Conservation (phyloP, 2,888 invertebrate genomes). For the Synergus laeviventris region DNA sequence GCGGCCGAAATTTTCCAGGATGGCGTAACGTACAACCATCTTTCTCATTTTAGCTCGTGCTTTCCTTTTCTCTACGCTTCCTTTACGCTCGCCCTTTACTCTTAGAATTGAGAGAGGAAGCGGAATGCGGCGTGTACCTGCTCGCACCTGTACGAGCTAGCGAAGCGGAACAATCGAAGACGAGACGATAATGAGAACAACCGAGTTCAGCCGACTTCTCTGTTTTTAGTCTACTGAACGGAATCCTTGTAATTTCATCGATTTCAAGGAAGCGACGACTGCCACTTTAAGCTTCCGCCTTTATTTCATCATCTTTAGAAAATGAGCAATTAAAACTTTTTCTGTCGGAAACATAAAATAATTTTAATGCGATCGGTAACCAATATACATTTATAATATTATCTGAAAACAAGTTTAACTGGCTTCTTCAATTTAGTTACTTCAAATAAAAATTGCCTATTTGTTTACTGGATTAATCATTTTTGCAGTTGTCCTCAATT, state of each 20-base stretch:
- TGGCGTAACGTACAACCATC: constrained; percentile 3
- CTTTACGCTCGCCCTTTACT: constrained; percentile 35
- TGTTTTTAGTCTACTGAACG: constrained; percentile 36
- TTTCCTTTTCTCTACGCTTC: constrained; percentile 42
- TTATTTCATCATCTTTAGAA: constrained; percentile 16
- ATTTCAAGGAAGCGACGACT: constrained; percentile 24
- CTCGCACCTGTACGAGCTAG: constrained; percentile 58
- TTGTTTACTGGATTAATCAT: too few species aligned
- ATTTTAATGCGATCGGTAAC: too few species aligned
- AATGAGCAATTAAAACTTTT: constrained; percentile 13
- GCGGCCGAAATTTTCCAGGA: constrained; percentile 52
- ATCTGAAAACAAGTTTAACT: too few species aligned
- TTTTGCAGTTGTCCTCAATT: too few species aligned
- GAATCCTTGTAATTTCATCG: constrained; percentile 29
- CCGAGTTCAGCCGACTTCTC: constrained; percentile 32
- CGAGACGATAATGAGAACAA: constrained; percentile 63
- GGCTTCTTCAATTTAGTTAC: too few species aligned
- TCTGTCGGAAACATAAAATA: not conserved
- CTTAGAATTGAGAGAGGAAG: constrained; percentile 46
- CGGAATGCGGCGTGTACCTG: constrained; percentile 60
- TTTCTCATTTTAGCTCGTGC: constrained; percentile 22
- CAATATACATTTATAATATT: too few species aligned
- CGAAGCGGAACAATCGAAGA: constrained; percentile 65
- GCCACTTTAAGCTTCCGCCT: constrained; percentile 18
- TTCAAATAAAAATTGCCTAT: too few species aligned